Conservation (phyloP, 2,797 vertebrate genomes). For the Leptoclinus maculatus region DNA sequence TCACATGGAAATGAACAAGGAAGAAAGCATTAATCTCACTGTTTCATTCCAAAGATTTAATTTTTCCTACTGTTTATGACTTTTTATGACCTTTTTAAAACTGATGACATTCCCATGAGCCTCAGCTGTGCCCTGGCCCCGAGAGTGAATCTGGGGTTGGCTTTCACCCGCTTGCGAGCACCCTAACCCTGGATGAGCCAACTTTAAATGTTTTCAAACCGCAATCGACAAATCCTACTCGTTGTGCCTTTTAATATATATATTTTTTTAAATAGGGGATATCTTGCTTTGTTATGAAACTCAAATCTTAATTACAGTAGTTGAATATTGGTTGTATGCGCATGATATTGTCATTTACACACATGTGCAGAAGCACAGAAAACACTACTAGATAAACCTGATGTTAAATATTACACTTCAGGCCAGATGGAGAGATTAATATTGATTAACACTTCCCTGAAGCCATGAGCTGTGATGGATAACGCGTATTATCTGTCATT, state of each 20-base stretch:
- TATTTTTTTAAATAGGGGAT: neutral
- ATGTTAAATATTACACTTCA: neutral
- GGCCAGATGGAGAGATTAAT: conserved; percentile 18
- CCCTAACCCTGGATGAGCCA: neutral
- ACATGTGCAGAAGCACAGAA: neutral
- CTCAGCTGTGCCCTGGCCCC: neutral
- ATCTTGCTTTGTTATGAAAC: neutral
- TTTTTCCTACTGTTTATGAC: neutral
- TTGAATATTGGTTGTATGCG: neutral
- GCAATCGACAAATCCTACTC: neutral
- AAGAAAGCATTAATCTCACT: neutral
- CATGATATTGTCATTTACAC: neutral
- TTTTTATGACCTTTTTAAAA: neutral
- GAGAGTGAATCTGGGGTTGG: neutral
- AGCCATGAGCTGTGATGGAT: conserved; percentile 14
- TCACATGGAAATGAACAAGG: neutral
- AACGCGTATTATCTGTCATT: conserved; percentile 18
- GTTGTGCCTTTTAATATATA: neutral
- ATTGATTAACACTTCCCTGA: conserved; percentile 31
- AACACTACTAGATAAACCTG: neutral
- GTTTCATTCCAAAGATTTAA: neutral
- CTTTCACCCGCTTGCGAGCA: neutral
- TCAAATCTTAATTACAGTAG: neutral
- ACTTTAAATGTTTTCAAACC: neutral
- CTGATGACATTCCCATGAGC: neutral